Evolutionary conservation across 2,888 invertebrate species (phyloP).

Genomic region (Gari tellinella): DNA sequence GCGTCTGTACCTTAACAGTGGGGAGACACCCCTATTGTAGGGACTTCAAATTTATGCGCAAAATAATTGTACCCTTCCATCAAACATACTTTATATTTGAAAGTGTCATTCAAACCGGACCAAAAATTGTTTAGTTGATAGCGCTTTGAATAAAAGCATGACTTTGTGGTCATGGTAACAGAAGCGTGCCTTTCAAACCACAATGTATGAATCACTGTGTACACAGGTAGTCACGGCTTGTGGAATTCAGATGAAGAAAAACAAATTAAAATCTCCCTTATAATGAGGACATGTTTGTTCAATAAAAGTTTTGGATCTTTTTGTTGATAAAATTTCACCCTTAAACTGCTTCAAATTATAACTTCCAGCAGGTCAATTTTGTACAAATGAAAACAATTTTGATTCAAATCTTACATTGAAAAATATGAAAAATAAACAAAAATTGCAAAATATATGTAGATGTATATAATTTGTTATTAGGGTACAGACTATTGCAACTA

Average conservation of each 20-base stretch:
- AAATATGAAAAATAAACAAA: too few species aligned
- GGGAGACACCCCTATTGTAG: too few species aligned
- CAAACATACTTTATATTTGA: slow-evolving; percentile 22
- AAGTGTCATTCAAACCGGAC: slow-evolving; percentile 31
- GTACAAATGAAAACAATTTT: too few species aligned
- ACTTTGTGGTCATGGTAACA: slow-evolving; percentile 52
- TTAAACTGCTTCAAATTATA: too few species aligned
- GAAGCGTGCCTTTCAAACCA: slow-evolving; percentile 42
- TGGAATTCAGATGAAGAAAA: slow-evolving; percentile 25
- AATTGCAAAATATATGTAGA: too few species aligned
- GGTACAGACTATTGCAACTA: too few species aligned
- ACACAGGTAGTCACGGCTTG: slow-evolving; percentile 32
- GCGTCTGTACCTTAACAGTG: too few species aligned
- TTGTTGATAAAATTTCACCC: too few species aligned
- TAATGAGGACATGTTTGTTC: slow-evolving; percentile 34
- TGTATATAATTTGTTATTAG: too few species aligned
- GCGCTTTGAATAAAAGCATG: slow-evolving; percentile 40
- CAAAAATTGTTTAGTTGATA: slow-evolving; percentile 57
- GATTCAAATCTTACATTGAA: too few species aligned
- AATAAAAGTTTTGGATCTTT: background rate
- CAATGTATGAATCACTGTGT: slow-evolving; percentile 49
- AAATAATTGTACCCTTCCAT: slow-evolving; percentile 42
- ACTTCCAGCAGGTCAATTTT: too few species aligned
- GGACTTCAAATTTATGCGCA: slow-evolving; percentile 29
- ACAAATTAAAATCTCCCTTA: slow-evolving; percentile 29